Conservation (phyloP, 2,888 invertebrate species). For the Apamea sordens region DNA sequence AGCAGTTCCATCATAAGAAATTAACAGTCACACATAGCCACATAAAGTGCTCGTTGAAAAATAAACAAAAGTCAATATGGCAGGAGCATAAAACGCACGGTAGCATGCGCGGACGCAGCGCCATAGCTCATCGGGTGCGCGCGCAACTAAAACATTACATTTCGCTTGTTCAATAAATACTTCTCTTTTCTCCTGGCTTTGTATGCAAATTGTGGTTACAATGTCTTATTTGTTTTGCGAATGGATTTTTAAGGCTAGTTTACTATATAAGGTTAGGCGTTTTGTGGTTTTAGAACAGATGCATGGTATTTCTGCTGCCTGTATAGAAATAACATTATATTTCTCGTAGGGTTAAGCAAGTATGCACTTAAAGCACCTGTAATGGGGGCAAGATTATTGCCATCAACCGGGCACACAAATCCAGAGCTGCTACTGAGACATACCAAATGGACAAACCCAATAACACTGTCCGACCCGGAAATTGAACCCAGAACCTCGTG, state of each 20-base stretch:
- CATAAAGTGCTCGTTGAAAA: conserved; percentile 56
- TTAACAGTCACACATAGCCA: conserved; percentile 52
- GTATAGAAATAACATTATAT: background rate
- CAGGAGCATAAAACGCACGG: conserved; percentile 72
- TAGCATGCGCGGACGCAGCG: conserved; percentile 71
- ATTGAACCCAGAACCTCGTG: background rate
- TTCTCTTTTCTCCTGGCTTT: conserved; percentile 78
- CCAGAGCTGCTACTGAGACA: background rate
- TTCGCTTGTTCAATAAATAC: conserved; percentile 78
- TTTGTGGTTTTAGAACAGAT: conserved; percentile 26
- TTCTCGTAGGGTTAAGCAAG: too few relatives aligned
- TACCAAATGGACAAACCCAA: too few relatives aligned
- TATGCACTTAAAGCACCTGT: too few relatives aligned
- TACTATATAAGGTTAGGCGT: conserved; percentile 5
- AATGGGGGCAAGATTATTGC: background rate
- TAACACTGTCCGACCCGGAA: background rate
- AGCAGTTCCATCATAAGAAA: conserved; percentile 24
- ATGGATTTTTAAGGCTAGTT: conserved; percentile 57
- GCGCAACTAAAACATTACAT: conserved; percentile 68
- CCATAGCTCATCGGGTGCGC: conserved; percentile 74
- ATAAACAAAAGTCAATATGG: conserved; percentile 64
- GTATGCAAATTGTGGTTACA: conserved; percentile 78
- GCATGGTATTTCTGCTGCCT: background rate
- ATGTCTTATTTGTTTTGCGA: conserved; percentile 71
- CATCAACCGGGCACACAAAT: background rate